Conservation (phyloP, 1,140 invertebrate species). For the Belonocnema kinseyi region DNA sequence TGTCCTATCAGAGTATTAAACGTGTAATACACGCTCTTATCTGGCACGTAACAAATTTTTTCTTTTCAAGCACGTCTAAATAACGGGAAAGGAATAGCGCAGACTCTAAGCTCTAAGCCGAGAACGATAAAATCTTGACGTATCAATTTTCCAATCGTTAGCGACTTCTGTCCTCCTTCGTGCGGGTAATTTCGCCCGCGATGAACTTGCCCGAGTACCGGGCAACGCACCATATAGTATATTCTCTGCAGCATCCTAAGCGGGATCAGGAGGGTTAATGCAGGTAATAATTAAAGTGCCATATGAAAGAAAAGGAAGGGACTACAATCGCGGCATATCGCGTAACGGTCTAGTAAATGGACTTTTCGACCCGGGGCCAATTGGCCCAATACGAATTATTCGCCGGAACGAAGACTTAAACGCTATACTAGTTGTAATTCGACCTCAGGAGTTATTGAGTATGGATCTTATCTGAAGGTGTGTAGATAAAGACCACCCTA, state of each 20-base stretch:
- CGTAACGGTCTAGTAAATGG: slow-evolving; percentile 52
- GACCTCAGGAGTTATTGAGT: neutral
- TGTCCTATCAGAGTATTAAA: slow-evolving; percentile 5
- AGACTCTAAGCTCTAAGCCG: slow-evolving; percentile 4
- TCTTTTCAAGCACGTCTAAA: neutral
- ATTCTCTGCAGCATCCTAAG: slow-evolving; percentile 46
- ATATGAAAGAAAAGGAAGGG: slow-evolving; percentile 49
- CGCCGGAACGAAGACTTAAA: neutral
- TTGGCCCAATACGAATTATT: slow-evolving; percentile 20
- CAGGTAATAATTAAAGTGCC: slow-evolving; percentile 61
- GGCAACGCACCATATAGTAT: neutral
- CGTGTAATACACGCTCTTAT: slow-evolving; percentile 3
- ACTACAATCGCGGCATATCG: slow-evolving; percentile 50
- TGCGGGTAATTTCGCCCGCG: slow-evolving; percentile 9
- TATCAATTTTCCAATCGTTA: slow-evolving; percentile 31
- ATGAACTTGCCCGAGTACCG: slow-evolving; percentile 9
- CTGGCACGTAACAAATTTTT: slow-evolving; percentile 15
- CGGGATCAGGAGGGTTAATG: slow-evolving; percentile 57
- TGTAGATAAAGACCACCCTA: neutral
- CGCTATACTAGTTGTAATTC: neutral
- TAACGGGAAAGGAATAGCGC: slow-evolving; percentile 6
- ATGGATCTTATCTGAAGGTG: neutral
- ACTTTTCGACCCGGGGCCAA: slow-evolving; percentile 35
- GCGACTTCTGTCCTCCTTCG: slow-evolving; percentile 26
- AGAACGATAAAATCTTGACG: slow-evolving; percentile 28